phyloP scores from a whole-genome alignment of 2,888 invertebrate genomes.

The Campaea margaritaria region DNA sequence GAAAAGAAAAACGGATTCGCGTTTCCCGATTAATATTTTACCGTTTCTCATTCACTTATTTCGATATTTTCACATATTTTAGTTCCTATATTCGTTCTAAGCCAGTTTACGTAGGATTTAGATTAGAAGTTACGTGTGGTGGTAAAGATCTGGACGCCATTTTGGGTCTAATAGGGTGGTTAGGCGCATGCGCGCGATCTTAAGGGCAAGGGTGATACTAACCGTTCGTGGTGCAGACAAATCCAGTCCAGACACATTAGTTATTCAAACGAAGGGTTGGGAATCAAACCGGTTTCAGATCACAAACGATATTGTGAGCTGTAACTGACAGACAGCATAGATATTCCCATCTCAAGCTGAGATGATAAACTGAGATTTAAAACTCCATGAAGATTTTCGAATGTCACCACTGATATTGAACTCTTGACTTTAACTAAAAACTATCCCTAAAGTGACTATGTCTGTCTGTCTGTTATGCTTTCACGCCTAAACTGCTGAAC shows the following conservation, averaged over 20 bases:
- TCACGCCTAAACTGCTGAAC: too few relatives aligned
- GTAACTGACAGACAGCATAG: too few relatives aligned
- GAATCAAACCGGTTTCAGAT: not conserved
- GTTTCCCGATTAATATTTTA: not conserved
- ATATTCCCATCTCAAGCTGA: too few relatives aligned
- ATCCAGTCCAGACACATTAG: conserved; percentile 18
- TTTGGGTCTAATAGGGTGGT: conserved; percentile 47
- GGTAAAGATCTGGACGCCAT: conserved; percentile 56
- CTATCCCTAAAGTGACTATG: too few relatives aligned
- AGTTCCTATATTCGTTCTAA: not conserved
- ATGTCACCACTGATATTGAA: too few relatives aligned
- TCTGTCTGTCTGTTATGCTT: too few relatives aligned
- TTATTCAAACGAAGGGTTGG: not conserved
- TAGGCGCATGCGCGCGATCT: conserved; percentile 67
- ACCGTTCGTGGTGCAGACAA: conserved; percentile 5
- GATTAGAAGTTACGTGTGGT: not conserved
- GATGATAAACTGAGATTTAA: too few relatives aligned
- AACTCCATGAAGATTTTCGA: too few relatives aligned
- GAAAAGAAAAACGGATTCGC: not conserved
- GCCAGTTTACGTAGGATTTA: not conserved
- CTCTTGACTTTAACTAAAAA: too few relatives aligned
- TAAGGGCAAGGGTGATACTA: conserved; percentile 70
- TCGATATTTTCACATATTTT: not conserved
- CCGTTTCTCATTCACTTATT: not conserved
- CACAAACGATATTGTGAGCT: not conserved